A percentile compares a stretch with the other conserved stretches of the same genome.
Evolutionary conservation across 1,140 invertebrate genomes (phyloP).

Genomic region (Drosophila azteca): DNA sequence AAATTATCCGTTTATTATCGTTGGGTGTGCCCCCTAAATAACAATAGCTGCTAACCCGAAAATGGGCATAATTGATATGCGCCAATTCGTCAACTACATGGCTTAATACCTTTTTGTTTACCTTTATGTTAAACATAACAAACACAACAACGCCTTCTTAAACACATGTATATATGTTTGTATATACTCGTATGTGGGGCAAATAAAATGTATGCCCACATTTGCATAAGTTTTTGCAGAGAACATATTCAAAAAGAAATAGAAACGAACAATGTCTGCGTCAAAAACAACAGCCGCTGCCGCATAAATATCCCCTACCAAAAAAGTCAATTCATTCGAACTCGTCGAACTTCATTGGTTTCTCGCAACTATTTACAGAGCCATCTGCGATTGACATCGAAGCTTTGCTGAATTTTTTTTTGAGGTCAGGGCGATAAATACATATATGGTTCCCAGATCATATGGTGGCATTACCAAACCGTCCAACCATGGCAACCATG

Average conservation of each 20-base stretch:
- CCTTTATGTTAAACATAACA: conserved; percentile 52
- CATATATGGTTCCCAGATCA: conserved; percentile 13
- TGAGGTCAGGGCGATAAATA: conserved; percentile 42
- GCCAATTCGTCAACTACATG: conserved; percentile 54
- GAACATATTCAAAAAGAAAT: no score
- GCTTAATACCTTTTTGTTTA: conserved; percentile 57
- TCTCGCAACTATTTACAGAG: no score
- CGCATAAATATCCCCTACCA: background rate
- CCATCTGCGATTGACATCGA: background rate
- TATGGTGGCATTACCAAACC: conserved; percentile 3
- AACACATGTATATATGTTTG: background rate
- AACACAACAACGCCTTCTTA: conserved; percentile 18
- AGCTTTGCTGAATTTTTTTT: conserved; percentile 16
- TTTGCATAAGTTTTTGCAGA: no score
- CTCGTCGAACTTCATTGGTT: no score
- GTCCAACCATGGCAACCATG: background rate
- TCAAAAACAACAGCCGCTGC: no score
- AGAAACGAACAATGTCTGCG: no score
- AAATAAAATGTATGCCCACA: no score
- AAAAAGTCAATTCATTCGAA: background rate
- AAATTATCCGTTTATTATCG: conserved; percentile 53
- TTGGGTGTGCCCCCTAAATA: conserved; percentile 39
- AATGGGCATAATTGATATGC: conserved; percentile 55
- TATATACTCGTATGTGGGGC: background rate
- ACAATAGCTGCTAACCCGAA: conserved; percentile 25